Percentiles rank a stretch among this genome's conserved stretches.
phyloP scores from a whole-genome alignment of 2,888 invertebrate genomes.

The Acrobasis suavella region DNA sequence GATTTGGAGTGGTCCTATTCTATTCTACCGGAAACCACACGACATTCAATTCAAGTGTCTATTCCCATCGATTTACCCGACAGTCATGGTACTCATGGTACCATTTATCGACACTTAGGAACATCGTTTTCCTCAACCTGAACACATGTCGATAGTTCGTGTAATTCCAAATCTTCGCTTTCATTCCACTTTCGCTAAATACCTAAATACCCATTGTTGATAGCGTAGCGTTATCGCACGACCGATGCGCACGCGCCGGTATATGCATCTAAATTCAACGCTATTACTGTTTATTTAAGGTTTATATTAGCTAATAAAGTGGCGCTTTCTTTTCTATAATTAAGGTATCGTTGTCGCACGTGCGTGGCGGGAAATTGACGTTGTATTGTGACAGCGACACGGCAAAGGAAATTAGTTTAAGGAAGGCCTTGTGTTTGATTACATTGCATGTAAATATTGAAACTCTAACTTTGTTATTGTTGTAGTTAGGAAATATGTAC shows the following conservation, averaged over 20 bases:
- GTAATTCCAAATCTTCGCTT: conserved; percentile 26
- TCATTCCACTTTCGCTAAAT: conserved; percentile 45
- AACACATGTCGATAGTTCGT: conserved; percentile 14
- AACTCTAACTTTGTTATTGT: background rate
- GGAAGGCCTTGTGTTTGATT: background rate
- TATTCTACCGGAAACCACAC: too few species aligned
- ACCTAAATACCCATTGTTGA: conserved; percentile 41
- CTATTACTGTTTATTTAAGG: conserved; percentile 26
- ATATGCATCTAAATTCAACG: conserved; percentile 24
- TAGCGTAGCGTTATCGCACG: conserved; percentile 40
- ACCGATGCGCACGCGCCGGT: conserved; percentile 33
- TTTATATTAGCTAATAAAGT: conserved; percentile 23
- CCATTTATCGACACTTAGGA: too few species aligned
- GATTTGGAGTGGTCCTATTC: too few species aligned
- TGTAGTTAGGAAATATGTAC: background rate
- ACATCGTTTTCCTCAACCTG: background rate
- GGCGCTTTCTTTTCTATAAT: conserved; percentile 47
- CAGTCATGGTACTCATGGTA: too few species aligned
- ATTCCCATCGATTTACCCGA: too few species aligned
- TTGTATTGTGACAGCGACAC: conserved; percentile 6
- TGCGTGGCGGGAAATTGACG: conserved; percentile 29
- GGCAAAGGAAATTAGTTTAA: background rate
- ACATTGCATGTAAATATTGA: background rate
- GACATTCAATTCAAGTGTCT: too few species aligned
- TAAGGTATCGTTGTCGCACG: conserved; percentile 47